Evolutionary conservation across 2,113 vertebrate species (phyloP).

Genomic region (Pholis gunnellus): DNA sequence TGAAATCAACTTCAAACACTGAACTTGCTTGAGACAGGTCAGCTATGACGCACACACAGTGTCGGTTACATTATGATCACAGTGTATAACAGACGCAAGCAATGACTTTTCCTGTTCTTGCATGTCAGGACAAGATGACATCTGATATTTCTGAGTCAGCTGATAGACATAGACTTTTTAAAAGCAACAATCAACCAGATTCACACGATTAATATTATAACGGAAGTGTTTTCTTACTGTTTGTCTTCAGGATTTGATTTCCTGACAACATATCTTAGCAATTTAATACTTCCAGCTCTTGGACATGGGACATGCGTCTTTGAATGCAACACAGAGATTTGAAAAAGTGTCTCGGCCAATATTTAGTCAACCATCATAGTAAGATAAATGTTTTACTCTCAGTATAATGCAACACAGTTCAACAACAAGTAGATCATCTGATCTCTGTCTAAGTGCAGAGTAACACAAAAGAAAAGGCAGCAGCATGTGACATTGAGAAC

Average conservation of each 20-base stretch:
- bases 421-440: background rate
- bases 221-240: background rate
- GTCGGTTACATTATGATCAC: background rate
- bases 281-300: background rate
- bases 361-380: background rate
- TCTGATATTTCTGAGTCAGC: conserved; percentile 28
- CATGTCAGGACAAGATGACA: background rate
- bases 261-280: background rate
- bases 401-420: background rate
- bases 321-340: background rate
- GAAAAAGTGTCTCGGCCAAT: background rate
- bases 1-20: background rate
- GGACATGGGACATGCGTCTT: background rate
- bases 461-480: background rate
- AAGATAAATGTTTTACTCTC: background rate
- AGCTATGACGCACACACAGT: background rate
- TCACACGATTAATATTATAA: background rate
- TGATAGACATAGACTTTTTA: background rate
- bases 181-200: background rate
- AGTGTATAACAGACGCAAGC: background rate
- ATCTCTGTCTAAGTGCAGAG: background rate
- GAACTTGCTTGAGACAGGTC: background rate
- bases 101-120: background rate
- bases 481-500: background rate
- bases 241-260: background rate